Percentiles rank a stretch among this genome's conserved stretches.
Conservation (phyloP, 1,140 invertebrate species). For the Eupristina koningsbergeri region DNA sequence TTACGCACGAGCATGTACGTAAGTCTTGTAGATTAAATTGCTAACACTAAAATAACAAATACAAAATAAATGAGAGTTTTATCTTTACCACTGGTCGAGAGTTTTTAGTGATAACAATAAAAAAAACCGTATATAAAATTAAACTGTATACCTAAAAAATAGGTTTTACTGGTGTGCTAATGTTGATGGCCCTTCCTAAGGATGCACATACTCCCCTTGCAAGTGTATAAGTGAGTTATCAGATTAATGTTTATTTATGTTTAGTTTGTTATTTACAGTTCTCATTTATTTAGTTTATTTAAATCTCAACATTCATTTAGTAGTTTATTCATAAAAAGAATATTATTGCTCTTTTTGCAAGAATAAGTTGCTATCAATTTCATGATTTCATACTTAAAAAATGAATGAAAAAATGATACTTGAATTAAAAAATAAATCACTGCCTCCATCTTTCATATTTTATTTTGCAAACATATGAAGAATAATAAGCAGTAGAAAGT, state of each 20-base stretch:
- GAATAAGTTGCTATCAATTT: neutral
- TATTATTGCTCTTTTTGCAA: neutral
- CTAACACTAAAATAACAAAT: neutral
- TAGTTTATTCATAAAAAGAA: neutral
- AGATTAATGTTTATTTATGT: too few relatives aligned
- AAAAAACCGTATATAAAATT: neutral
- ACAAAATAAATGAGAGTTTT: neutral
- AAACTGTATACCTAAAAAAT: too few relatives aligned
- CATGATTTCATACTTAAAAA: neutral
- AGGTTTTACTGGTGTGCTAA: too few relatives aligned
- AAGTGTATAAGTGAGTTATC: too few relatives aligned
- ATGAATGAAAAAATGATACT: neutral
- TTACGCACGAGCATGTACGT: neutral
- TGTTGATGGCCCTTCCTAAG: too few relatives aligned
- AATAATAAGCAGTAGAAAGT: neutral
- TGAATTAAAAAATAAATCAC: neutral
- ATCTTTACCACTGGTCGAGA: neutral
- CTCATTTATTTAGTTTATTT: neutral
- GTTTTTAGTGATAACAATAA: neutral
- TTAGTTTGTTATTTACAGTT: too few relatives aligned
- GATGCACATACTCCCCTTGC: too few relatives aligned
- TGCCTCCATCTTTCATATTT: neutral
- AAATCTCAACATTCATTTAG: neutral
- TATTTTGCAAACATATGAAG: too few relatives aligned
- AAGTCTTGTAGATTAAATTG: slow-evolving; percentile 4